Evolutionary conservation across 2,797 vertebrate genomes (phyloP).

Genomic region (Gobio occitaniae): DNA sequence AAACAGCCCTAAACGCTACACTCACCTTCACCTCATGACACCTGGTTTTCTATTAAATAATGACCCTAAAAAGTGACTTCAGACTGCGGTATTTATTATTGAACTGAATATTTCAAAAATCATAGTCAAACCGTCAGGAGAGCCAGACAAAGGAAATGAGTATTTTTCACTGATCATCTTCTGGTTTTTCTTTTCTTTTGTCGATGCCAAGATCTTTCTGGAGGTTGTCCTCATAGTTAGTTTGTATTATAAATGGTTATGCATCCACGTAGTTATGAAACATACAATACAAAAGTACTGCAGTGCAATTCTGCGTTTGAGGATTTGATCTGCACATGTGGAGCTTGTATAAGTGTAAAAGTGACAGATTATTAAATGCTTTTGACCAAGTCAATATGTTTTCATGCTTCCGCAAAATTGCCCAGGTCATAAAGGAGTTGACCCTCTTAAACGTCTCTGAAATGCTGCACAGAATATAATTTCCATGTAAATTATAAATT

Average conservation of each 20-base stretch:
- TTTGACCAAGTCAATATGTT: not conserved
- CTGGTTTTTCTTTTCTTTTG: not conserved
- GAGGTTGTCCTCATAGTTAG: not conserved
- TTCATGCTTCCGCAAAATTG: not conserved
- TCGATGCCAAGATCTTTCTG: not conserved
- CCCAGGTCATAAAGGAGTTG: not conserved
- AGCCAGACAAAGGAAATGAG: not conserved
- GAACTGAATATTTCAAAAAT: not conserved
- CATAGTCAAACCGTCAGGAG: not conserved
- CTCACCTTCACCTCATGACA: not conserved
- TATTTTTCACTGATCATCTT: not conserved
- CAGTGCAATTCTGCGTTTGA: not conserved
- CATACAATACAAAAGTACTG: not conserved
- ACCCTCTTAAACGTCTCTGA: not conserved
- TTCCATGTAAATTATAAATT: not conserved
- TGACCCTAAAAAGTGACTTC: not conserved
- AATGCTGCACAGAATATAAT: not conserved
- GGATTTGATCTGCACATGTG: not conserved
- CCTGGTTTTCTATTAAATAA: not conserved
- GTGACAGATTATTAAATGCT: not conserved
- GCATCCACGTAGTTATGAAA: constrained; percentile 11
- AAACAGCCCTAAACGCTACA: constrained; percentile 10
- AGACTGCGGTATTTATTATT: not conserved
- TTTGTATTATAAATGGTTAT: constrained; percentile 39
- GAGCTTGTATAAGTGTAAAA: not conserved